Base-by-base conservation (phyloP, 2,888 invertebrate species). In the Anticlea derivata region DNA sequence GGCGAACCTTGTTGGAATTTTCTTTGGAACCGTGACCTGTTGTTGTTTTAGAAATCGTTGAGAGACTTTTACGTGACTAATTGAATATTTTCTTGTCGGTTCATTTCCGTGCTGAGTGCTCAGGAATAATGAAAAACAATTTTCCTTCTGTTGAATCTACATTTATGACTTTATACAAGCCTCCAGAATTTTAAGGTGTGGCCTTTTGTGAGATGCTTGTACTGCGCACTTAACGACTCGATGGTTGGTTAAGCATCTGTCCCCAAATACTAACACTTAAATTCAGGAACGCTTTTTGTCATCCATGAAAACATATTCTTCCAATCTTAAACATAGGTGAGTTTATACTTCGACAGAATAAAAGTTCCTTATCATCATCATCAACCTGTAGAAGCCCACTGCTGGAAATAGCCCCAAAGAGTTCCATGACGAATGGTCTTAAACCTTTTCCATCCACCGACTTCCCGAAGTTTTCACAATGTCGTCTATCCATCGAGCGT, bases 51-150 rank as follows among this genome's bases (percentile, higher is more conserved):
- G 55, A 55, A 49, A 50, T 58, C 53, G 55, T 44, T 38, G 61
- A 65, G 57, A 66, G 65, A 63, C 66, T 70, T 75, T 72, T 68
- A 64, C 66, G 58, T 61, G 50, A 65, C 60, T 74, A 76, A 75
- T 77, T 74, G 66, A 73, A 76, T 73, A 74, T 73, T 70, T 43
- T 71, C 56, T 63, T 59, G 54, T 62, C 54, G 49, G 57, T 65
- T 66, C 60, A 38, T 58, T 64, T 58, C 53, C 51, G 44, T 55
- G 58, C 43, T 48, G 63, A 75, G 66, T 72, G 63, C 63, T 60
- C 55, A 63, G 76, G 71, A 79, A 76, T 76, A 76, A 76, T 75
- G 71, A 73, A 73, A 50, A 20, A 12, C 13, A 22, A 27, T 27
- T 31, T 39, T 37, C 10, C 24, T 23, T 52, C 22, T 46, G 34